Conservation (phyloP, 2,113 vertebrate genomes). For the Cyphomyrus discorhynchus region DNA sequence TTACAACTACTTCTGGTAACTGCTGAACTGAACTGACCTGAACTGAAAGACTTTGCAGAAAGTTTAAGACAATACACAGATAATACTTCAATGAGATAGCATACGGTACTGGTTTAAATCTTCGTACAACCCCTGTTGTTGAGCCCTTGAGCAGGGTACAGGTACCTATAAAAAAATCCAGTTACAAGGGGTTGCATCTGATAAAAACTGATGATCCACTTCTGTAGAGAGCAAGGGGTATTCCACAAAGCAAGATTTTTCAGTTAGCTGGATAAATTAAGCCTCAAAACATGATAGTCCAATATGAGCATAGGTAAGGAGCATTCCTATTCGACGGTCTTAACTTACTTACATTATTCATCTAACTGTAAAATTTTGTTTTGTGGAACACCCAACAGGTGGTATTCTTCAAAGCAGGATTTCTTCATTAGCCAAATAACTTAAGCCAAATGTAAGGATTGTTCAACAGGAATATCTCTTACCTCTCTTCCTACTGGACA, state of each 20-base stretch:
- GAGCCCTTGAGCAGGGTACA: not conserved
- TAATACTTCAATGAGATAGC: not conserved
- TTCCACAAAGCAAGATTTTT: not conserved
- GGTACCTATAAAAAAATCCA: not conserved
- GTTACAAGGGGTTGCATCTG: not conserved
- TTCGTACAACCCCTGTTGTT: not conserved
- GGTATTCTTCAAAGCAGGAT: not conserved
- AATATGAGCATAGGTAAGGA: not conserved
- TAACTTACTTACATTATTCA: not conserved
- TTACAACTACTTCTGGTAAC: not conserved
- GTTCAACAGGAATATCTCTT: not conserved
- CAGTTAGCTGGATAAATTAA: not conserved
- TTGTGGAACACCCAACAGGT: not conserved
- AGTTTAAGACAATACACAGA: not conserved
- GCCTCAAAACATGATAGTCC: not conserved
- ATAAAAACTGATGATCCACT: not conserved
- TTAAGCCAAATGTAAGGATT: not conserved
- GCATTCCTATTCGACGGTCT: no score
- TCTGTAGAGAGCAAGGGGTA: not conserved
- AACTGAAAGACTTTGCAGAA: not conserved
- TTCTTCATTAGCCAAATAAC: not conserved
- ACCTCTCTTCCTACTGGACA: not conserved
- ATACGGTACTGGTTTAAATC: not conserved
- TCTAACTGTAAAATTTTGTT: not conserved
- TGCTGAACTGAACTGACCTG: not conserved